Conservation (phyloP, 2,888 invertebrate genomes). For the Pachydiplax longipennis region DNA sequence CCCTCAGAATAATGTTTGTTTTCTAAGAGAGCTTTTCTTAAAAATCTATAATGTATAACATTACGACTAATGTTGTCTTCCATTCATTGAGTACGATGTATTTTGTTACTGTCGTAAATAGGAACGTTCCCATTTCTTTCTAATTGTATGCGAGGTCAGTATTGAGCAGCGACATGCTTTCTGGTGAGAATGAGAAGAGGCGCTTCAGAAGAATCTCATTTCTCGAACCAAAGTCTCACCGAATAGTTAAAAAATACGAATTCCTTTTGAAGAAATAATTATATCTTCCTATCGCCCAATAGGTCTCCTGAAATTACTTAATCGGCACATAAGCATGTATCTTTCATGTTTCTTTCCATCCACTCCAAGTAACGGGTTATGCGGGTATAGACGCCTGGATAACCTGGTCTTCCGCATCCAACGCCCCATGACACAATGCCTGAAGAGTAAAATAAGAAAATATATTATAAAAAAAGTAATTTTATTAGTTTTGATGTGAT, state of each 20-base stretch:
- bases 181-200: not conserved
- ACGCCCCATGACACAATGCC: slow-evolving; percentile 59
- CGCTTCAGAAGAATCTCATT: not conserved
- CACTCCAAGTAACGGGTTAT: slow-evolving; percentile 76
- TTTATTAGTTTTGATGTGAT: not conserved
- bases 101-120: not conserved
- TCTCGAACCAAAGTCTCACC: not conserved
- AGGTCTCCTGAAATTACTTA: slow-evolving; percentile 51
- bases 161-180: not conserved
- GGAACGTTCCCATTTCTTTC: not conserved
- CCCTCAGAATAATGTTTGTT: too few species aligned
- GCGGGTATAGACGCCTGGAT: slow-evolving; percentile 78
- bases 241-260: not conserved
- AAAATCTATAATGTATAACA: too few species aligned
- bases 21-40: too few species aligned
- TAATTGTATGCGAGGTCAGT: not conserved
- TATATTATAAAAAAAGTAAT: not conserved
- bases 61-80: too few species aligned
- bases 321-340: slow-evolving; percentile 74
- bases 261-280: not conserved
- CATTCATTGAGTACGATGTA: too few species aligned
- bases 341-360: slow-evolving; percentile 77
- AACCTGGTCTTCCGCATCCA: slow-evolving; percentile 61
- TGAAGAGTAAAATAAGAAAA: slow-evolving; percentile 48
- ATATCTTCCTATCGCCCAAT: not conserved